Conservation (phyloP, 2,113 vertebrate genomes). For the Plotosus lineatus region DNA sequence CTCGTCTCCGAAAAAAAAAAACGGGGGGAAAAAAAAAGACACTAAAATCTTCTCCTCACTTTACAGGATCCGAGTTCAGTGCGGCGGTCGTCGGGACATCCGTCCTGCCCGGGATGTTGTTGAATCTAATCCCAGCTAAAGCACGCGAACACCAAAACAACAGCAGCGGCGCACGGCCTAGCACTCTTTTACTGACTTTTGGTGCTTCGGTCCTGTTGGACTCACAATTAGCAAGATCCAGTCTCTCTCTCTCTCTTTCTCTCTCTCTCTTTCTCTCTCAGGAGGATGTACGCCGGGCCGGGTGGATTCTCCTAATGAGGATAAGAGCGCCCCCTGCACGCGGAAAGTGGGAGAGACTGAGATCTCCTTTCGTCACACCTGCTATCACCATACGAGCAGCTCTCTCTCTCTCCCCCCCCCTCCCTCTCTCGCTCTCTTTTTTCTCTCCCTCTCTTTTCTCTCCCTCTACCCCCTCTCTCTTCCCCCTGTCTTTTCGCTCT, state of each 20-base stretch:
- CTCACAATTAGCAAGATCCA: conserved; percentile 64
- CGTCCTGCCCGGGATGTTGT: conserved; percentile 59
- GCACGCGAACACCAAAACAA: conserved; percentile 37
- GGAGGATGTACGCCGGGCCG: conserved; percentile 53
- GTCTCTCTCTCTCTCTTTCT: conserved; percentile 57
- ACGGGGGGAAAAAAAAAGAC: conserved; percentile 43
- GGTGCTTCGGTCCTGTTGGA: conserved; percentile 58
- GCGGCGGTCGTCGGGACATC: conserved; percentile 63
- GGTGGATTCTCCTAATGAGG: conserved; percentile 42
- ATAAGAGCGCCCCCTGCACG: conserved; percentile 73
- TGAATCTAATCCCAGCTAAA: conserved; percentile 50
- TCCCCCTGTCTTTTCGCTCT: no score
- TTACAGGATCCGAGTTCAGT: conserved; percentile 66
- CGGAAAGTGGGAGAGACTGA: neutral
- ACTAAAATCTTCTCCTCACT: conserved; percentile 36
- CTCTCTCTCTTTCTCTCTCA: conserved; percentile 64
- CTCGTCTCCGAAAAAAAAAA: conserved; percentile 44
- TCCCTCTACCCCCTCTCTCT: no score
- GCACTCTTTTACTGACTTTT: conserved; percentile 50
- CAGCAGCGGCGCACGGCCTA: conserved; percentile 49
- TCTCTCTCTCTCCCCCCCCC: no score
- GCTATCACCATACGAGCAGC: neutral
- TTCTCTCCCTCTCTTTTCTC: no score
- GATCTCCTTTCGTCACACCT: conserved; percentile 10
- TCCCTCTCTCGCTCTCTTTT: no score